Base-by-base conservation (phyloP, 2,888 invertebrate genomes). In the Microctonus aethiopoides region DNA sequence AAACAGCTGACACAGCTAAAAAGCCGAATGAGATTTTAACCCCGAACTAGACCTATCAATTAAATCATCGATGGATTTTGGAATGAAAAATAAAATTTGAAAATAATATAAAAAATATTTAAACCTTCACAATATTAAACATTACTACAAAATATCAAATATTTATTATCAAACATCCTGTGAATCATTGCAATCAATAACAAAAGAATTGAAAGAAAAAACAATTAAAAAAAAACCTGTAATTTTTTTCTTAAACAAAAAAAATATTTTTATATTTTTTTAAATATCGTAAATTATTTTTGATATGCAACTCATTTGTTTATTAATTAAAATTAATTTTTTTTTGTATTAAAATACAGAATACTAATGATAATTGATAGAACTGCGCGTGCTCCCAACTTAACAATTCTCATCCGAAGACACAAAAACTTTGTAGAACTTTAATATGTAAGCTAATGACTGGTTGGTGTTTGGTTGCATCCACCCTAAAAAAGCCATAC, bases 401-500 rank as follows among this genome's bases (percentile, higher is more conserved):
- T 29, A 3, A 29, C 29, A 52, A 29, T 26, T n/a, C 9, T 41
- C 63, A 46, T 24, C 39, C 52, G 41, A 41, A 51, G 9, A 11
- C 20, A 54, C 52, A 36, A n/a, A 20, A 16, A 10, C n/a, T 24
- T 16, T 24, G 24, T 57, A 11, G 22, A 52, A 59, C 29, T 56
- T 57, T 34, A 11, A n/a, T n/a, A n/a, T n/a, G n/a, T n/a, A 57
- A 54, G 63, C 20, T 57, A 41, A 32, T 57, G 32, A 29, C 56
- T 24, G 29, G 56, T 24, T 16, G 60, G 65, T 66, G 51, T 65
- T 61, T 20, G 54, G 39, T 70, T 70, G 65, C 70, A 52, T 65
- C 60, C 41, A 56, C 51, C 22, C 46, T 20, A 13, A 16, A 68
- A 62, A 70, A 66, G 70, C 70, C 70, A 54, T 70, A 70, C 54